Base-by-base conservation (phyloP, 30 jellyfish, hydroid and myxozoan species). In the Mastigias papua region DNA sequence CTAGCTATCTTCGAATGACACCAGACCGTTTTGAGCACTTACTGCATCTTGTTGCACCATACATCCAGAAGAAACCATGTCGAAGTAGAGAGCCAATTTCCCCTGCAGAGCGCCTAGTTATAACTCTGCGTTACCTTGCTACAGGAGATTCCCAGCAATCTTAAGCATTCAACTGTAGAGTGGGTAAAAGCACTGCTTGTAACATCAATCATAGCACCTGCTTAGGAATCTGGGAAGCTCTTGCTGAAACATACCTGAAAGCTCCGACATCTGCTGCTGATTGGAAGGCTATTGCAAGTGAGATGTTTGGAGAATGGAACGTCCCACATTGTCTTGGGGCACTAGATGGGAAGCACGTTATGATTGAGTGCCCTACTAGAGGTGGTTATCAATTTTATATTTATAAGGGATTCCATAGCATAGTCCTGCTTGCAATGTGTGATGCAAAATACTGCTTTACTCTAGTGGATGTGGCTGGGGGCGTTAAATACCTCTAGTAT, bases 291-390 rank as follows among this genome's bases (percentile, higher is more conserved):
- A 76, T 76, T 76, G 88, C 88, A 54, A 22, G 48, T 32, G 88
- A 54, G 34, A 62, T 80, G 72, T 37, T 42, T 63, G 86, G 6
- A 30, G 94, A 85, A 69, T 71, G 94, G 89, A 85, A 85, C 73
- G 70, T 85, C 76, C 94, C 94, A 19, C 22, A 85, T 54, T 71
- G 94, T 54, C 69, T 85, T 57, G 89, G 88, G 48, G 80, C 94
- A 49, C 49, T 71, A 49, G 94, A 85, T 73, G 81, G 94, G 26
- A 85, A 85, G 66, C 94, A 73, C 33, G 50, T 69, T 13, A 71
- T 84, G 78, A 84, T 85, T 51, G 89, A 85, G 37, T 85, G 82
- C 51, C 94, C 89, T 17, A 50, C 21, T 16, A 32, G 64, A 26
- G 87, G 69, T 13, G 89, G 89, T 71, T 71, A 89, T 48, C 37